Conservation (phyloP, 1,140 invertebrate genomes). For the Tetraneura akinire region DNA sequence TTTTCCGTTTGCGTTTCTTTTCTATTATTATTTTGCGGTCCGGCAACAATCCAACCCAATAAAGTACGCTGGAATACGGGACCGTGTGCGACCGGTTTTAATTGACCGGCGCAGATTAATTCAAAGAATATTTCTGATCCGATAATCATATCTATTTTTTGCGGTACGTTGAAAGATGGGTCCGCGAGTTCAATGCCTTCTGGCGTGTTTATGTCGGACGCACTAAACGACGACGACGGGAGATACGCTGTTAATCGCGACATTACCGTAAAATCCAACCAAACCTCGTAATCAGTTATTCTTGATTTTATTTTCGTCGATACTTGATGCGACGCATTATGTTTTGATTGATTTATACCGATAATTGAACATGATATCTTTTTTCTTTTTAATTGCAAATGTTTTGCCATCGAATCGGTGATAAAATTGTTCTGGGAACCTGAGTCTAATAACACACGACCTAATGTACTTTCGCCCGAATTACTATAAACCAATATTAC, state of each 20-base stretch:
- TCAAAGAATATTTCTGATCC: neutral
- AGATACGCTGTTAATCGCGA: neutral
- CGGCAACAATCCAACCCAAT: neutral
- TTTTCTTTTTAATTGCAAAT: neutral
- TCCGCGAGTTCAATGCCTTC: neutral
- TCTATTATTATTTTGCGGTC: neutral
- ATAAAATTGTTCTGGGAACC: neutral
- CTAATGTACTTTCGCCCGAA: too few relatives aligned
- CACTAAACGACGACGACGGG: neutral
- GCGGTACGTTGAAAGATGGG: neutral
- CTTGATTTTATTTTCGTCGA: neutral
- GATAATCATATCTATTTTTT: conserved; percentile 7
- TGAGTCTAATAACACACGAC: neutral
- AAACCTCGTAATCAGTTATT: neutral
- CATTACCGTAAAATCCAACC: neutral
- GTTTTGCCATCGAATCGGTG: neutral
- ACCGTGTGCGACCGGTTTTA: neutral
- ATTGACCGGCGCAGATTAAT: neutral
- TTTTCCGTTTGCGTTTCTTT: neutral
- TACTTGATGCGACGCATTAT: neutral
- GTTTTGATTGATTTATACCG: neutral
- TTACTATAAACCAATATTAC: neutral
- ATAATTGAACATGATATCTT: neutral
- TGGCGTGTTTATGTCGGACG: neutral
- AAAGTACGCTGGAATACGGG: neutral